Evolutionary conservation across 1,140 invertebrate genomes (phyloP).

Genomic region (Drosophila kikkawai): DNA sequence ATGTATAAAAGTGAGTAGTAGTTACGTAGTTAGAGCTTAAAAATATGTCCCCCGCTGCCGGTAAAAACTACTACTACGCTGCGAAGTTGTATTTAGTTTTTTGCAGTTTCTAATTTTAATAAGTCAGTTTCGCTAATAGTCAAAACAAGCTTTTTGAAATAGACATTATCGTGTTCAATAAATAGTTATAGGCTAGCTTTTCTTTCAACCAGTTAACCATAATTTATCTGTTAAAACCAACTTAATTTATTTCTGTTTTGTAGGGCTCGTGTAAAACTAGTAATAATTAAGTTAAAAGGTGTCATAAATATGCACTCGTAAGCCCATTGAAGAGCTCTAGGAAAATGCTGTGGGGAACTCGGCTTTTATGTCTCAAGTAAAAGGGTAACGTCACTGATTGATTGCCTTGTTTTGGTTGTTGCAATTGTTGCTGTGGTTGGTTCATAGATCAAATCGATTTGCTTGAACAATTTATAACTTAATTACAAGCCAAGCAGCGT

Average conservation of each 20-base stretch:
- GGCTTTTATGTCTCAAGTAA: constrained; percentile 36
- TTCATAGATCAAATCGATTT: constrained; percentile 67
- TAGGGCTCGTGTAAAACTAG: constrained; percentile 19
- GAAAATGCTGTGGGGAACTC: constrained; percentile 6
- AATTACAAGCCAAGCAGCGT: constrained; percentile 76
- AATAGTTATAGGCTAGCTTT: background rate
- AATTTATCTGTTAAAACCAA: background rate
- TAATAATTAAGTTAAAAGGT: constrained; percentile 36
- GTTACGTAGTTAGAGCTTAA: background rate
- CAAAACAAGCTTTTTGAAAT: background rate
- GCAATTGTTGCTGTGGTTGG: constrained; percentile 55
- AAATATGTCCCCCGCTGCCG: background rate
- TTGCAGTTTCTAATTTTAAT: background rate
- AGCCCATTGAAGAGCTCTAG: constrained; percentile 11
- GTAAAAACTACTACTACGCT: background rate
- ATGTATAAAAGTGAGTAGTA: constrained; percentile 5
- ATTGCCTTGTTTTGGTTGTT: constrained; percentile 38
- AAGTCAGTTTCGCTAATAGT: background rate
- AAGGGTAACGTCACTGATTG: constrained; percentile 45
- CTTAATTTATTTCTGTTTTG: background rate
- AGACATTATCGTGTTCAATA: background rate
- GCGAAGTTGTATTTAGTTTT: background rate
- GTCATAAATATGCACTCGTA: constrained; percentile 33
- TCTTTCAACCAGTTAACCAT: background rate
- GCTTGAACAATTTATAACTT: constrained; percentile 75